Evolutionary conservation across 1,140 invertebrate species (phyloP).

Genomic region (Papilio dardanus): DNA sequence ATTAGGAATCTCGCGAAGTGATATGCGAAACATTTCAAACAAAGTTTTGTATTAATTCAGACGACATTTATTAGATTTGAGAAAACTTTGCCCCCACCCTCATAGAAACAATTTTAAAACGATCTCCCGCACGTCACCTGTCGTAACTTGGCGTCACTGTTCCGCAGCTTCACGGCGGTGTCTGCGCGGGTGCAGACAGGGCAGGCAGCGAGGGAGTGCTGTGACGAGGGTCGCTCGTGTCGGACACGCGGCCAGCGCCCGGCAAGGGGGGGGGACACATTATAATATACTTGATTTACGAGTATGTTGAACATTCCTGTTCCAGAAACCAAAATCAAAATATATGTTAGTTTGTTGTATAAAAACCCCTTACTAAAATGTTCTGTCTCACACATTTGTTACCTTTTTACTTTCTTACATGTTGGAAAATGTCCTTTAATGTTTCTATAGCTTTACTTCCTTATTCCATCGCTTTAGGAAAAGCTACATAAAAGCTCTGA

Average conservation of each 20-base stretch:
- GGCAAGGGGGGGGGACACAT: background rate
- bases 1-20: background rate
- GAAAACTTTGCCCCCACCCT: too few species aligned
- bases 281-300: conserved; percentile 22
- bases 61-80: background rate
- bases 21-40: too few species aligned
- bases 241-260: background rate
- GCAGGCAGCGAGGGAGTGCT: background rate
- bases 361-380: too few species aligned
- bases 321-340: background rate
- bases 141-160: background rate
- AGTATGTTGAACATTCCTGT: background rate
- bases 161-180: background rate
- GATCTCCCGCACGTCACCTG: background rate
- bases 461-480: background rate
- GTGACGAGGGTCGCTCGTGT: background rate
- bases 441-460: background rate
- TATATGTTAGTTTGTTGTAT: too few species aligned
- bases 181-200: background rate
- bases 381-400: too few species aligned
- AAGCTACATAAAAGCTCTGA: background rate
- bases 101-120: too few species aligned
- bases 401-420: too few species aligned
- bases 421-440: too few species aligned
- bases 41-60: background rate